These are phyloP conservation scores for Cephus runcator DNA, from an alignment of 2,888 invertebrate species.

Conservation along the genomic window DNA sequence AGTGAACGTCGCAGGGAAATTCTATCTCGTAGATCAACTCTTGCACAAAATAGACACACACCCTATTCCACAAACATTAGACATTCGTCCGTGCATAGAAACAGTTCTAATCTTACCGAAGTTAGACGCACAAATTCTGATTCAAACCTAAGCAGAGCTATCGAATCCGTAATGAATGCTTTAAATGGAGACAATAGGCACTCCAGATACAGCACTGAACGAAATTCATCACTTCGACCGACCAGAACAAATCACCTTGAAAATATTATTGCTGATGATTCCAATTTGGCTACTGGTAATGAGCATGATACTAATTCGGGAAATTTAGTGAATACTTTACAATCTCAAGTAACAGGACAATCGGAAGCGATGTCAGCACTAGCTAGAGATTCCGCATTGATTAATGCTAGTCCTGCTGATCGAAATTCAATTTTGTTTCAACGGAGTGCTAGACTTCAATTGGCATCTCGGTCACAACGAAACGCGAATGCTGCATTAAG, in stretches of 20 bases:
- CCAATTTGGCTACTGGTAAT: background rate
- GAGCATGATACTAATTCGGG: background rate
- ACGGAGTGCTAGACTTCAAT: conserved; percentile 9
- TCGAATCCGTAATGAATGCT: conserved; percentile 7
- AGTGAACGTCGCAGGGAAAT: conserved; percentile 8
- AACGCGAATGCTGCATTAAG: conserved; percentile 12
- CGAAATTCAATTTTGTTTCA: conserved; percentile 9
- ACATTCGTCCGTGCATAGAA: conserved; percentile 12
- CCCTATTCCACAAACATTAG: conserved; percentile 39
- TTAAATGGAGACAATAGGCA: background rate
- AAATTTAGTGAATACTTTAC: background rate
- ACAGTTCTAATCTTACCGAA: conserved; percentile 12
- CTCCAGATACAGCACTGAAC: background rate
- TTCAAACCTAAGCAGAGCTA: conserved; percentile 21
- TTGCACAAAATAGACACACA: conserved; percentile 36
- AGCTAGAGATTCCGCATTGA: conserved; percentile 10
- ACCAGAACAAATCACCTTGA: background rate
- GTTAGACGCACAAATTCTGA: conserved; percentile 27
- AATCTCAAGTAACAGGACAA: background rate
- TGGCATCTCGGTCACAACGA: conserved; percentile 17
- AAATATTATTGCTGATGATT: background rate
- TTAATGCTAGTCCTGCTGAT: background rate
- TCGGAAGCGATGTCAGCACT: conserved; percentile 2
- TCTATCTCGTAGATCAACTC: conserved; percentile 22
- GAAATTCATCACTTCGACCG: conserved; percentile 1